Evolutionary conservation across 2,888 invertebrate genomes (phyloP).

Genomic region (Parnassius apollo): DNA sequence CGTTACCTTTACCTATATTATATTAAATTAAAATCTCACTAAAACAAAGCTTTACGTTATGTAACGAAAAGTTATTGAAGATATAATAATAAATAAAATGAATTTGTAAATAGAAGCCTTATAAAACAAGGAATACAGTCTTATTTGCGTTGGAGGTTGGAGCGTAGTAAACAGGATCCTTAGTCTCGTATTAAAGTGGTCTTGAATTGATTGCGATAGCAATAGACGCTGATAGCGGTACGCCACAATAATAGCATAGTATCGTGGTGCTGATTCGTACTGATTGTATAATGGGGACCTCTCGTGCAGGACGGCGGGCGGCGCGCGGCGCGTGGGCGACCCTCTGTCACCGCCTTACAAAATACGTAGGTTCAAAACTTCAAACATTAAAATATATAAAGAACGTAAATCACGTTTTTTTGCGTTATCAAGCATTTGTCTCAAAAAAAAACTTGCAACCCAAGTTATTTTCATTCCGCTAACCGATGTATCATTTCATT

Average conservation of each 20-base stretch:
- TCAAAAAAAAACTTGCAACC: too few relatives aligned
- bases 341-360: slow-evolving; percentile 60
- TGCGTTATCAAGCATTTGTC: too few relatives aligned
- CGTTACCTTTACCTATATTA: too few relatives aligned
- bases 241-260: slow-evolving; percentile 40
- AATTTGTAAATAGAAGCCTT: slow-evolving; percentile 15
- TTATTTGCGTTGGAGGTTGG: slow-evolving; percentile 17
- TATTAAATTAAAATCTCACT: not conserved
- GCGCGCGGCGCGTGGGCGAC: slow-evolving; percentile 71
- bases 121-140: not conserved
- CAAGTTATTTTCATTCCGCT: too few relatives aligned
- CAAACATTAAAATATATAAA: too few relatives aligned
- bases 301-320: slow-evolving; percentile 64
- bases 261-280: slow-evolving; percentile 68
- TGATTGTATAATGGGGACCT: slow-evolving; percentile 75
- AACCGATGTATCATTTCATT: too few relatives aligned
- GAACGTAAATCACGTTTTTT: too few relatives aligned
- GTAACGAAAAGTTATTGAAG: not conserved
- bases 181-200: slow-evolving; percentile 33
- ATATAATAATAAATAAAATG: not conserved
- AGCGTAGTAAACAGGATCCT: slow-evolving; percentile 30
- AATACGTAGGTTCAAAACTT: slow-evolving; percentile 37
- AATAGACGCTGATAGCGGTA: slow-evolving; percentile 34
- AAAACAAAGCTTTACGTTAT: not conserved
- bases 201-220: slow-evolving; percentile 36